Evolutionary conservation across 2,113 vertebrate genomes (phyloP), one percentile per base, ranked within the genome.

Genomic region (Lynx canadensis): DNA sequence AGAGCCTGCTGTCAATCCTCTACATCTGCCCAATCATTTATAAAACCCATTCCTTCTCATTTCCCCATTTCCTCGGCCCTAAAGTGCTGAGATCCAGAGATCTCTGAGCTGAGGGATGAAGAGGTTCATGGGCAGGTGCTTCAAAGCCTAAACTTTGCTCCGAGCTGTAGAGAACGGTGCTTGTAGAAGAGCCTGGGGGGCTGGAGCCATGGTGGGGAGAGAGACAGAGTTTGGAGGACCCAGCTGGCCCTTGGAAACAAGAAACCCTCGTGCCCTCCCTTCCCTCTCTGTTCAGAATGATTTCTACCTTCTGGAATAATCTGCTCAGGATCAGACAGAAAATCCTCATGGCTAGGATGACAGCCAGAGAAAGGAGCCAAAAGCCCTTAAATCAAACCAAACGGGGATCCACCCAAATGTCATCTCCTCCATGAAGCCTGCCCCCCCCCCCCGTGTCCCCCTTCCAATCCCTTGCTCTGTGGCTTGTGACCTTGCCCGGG

Each of bases 1-100:
- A 18, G 4, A 10, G 12, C 41, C 52, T 48, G 81, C 33, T 38
- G 14, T 12, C 50, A 50, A 31, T 29, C 31, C 55, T 19, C 38
- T 14, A 4, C 4, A 0, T 31, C 41, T 9, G 18, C 19, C 48
- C 18, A 0, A 11, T 29, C 50, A 29, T 27, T 36, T 5, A 18
- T 7, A 15, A 45, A 41, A 36, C 45, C 66, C 7, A 2, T 12
- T 19, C 27, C n/a, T 80, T 18, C 31, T 36, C 13, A 7, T 36
- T 12, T 31, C 1, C 82, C 52, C 14, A 27, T 23, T 23, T 38
- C 80, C 21, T 7, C 21, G 16, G 2, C 50, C 57, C 33, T n/a
- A 0, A 29, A 11, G 63, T 4, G 33, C 45, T 13, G 74, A 88
- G 55, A 5, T 23, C n/a, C 50, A 7, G n/a, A 25, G 21, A 19